Percentiles rank a stretch among this genome's conserved stretches.
phyloP scores from a whole-genome alignment of 1,140 invertebrate species.

The Ips nitidus region DNA sequence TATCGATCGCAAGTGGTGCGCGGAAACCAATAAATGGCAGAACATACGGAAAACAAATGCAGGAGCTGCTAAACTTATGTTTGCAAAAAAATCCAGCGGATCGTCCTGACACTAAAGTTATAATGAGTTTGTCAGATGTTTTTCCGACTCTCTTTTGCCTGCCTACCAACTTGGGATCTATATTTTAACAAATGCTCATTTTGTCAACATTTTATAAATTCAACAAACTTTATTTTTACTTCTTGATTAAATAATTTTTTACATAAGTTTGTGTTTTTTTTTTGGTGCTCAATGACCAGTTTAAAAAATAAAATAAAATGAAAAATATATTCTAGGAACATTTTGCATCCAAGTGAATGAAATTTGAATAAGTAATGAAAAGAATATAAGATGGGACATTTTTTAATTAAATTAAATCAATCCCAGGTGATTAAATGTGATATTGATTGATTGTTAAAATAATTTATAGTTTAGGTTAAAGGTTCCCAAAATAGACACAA shows the following conservation, averaged over 20 bases:
- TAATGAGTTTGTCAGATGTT: conserved; percentile 53
- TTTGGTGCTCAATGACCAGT: conserved; percentile 6
- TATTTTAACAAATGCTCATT: conserved; percentile 22
- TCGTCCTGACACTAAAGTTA: conserved; percentile 52
- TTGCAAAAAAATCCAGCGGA: conserved; percentile 56
- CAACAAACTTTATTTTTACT: no score
- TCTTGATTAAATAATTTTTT: not conserved
- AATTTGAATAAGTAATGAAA: no score
- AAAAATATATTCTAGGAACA: no score
- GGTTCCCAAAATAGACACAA: no score
- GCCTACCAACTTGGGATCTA: conserved; percentile 41
- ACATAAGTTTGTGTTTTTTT: not conserved
- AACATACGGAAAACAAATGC: conserved; percentile 55
- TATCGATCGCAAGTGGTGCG: conserved; percentile 56
- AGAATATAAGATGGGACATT: no score
- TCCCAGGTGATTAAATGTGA: no score
- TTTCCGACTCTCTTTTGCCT: conserved; percentile 50
- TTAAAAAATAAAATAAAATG: no score
- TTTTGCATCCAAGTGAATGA: no score
- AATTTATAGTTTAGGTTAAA: no score
- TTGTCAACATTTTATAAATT: no score
- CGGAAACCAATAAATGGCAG: conserved; percentile 54
- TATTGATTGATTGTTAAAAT: no score
- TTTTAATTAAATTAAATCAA: no score
- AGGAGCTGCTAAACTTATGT: conserved; percentile 57